A percentile compares a stretch with the other conserved stretches of the same genome.
Evolutionary conservation across 1,140 invertebrate genomes (phyloP).

Genomic region (Aphis gossypii): DNA sequence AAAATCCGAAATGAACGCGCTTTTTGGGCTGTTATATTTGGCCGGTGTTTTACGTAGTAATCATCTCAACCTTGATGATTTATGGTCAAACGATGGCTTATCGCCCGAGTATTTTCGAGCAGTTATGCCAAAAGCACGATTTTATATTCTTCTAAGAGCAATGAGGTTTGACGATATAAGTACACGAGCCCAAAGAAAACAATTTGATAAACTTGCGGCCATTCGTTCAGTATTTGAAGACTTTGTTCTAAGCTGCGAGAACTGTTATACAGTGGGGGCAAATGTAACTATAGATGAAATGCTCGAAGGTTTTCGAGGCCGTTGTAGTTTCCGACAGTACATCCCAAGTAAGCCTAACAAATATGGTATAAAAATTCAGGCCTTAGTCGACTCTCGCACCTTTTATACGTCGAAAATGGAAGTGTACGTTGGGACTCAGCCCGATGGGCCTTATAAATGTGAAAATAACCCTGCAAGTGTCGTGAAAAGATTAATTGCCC

Average conservation of each 20-base stretch:
- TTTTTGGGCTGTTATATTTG: constrained; percentile 60
- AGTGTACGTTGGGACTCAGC: constrained; percentile 63
- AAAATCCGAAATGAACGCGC: constrained; percentile 59
- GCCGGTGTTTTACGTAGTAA: constrained; percentile 60
- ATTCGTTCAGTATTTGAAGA: constrained; percentile 63
- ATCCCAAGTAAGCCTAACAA: too few relatives aligned
- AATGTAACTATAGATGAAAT: constrained; percentile 62
- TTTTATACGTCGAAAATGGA: constrained; percentile 63
- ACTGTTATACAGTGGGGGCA: neutral
- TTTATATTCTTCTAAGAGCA: constrained; percentile 61
- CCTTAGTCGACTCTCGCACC: constrained; percentile 57
- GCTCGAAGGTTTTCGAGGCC: constrained; percentile 63
- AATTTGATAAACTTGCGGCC: constrained; percentile 61
- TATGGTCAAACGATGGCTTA: constrained; percentile 62
- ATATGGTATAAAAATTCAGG: too few relatives aligned
- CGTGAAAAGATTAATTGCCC: neutral
- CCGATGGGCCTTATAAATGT: constrained; percentile 62
- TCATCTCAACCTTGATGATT: constrained; percentile 61
- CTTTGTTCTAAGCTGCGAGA: constrained; percentile 61
- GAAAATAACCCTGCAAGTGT: constrained; percentile 59
- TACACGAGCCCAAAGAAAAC: constrained; percentile 60
- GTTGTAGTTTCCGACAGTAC: constrained; percentile 60
- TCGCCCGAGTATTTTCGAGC: neutral
- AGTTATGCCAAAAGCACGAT: constrained; percentile 61
- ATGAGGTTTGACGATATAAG: constrained; percentile 61